Evolutionary conservation across 2,113 vertebrate species (phyloP).

Genomic region (Notarius lentiginosus): DNA sequence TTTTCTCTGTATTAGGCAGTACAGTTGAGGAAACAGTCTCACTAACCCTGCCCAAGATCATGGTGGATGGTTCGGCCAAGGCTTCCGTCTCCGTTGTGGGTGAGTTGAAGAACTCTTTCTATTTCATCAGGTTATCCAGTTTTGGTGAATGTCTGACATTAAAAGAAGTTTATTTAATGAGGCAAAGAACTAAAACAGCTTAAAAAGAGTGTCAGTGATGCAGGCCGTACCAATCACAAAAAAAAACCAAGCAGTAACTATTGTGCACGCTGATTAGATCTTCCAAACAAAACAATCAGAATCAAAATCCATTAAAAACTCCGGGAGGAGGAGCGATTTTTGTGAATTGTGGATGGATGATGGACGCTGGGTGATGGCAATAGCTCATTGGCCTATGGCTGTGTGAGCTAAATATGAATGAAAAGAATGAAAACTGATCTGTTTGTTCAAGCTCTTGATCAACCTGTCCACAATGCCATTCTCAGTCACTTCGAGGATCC

Average conservation of each 20-base stretch:
- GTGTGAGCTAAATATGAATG: not conserved
- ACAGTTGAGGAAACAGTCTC: not conserved
- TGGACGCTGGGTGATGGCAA: too few species aligned
- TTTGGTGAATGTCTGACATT: too few species aligned
- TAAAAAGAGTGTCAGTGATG: not conserved
- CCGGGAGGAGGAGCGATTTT: too few species aligned
- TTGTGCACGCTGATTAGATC: too few species aligned
- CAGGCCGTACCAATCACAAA: too few species aligned
- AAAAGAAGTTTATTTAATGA: not conserved
- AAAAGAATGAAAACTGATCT: not conserved
- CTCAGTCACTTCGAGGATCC: not conserved
- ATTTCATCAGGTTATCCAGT: too few species aligned
- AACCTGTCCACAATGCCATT: not conserved
- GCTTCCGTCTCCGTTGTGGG: constrained; percentile 77
- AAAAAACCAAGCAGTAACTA: too few species aligned
- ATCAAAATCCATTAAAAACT: too few species aligned
- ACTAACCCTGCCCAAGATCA: constrained; percentile 44
- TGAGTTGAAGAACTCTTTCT: constrained; percentile 44
- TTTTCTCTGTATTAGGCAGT: not conserved
- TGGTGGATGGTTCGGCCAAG: constrained; percentile 69
- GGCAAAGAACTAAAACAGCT: not conserved
- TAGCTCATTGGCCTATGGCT: too few species aligned
- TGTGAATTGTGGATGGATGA: too few species aligned
- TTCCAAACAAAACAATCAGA: too few species aligned
- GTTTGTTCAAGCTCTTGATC: not conserved